phyloP scores from a whole-genome alignment of 2,113 vertebrate genomes.

The Macaca fascicularis region DNA sequence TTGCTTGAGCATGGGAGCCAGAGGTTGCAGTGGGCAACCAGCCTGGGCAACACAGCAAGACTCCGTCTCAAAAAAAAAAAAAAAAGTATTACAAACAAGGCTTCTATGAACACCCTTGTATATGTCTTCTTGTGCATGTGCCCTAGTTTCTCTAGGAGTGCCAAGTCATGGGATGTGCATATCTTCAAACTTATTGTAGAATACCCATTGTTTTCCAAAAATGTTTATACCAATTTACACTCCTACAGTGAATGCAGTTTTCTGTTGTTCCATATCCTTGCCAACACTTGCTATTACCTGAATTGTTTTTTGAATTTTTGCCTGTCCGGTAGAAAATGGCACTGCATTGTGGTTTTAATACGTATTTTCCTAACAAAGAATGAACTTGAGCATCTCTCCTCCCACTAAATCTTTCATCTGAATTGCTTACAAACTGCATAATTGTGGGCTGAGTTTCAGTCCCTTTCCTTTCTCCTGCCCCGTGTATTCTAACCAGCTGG shows the following conservation, averaged over 20 bases:
- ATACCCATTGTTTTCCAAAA: not conserved
- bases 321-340: not conserved
- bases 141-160: not conserved
- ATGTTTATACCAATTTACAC: not conserved
- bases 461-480: not conserved
- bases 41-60: too few relatives aligned
- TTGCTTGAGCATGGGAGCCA: too few relatives aligned
- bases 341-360: not conserved
- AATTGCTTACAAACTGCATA: not conserved
- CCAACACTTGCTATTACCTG: not conserved
- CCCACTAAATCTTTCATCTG: not conserved
- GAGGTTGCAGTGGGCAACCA: too few relatives aligned
- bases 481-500: slow-evolving; percentile 38
- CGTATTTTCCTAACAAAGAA: not conserved
- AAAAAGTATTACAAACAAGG: not conserved
- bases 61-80: too few relatives aligned
- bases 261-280: not conserved
- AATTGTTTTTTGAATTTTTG: not conserved
- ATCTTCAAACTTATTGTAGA: not conserved
- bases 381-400: not conserved
- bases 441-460: not conserved
- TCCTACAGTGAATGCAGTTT: not conserved
- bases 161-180: not conserved
- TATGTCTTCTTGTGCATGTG: not conserved
- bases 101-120: not conserved